Base-by-base conservation (phyloP, 2,797 vertebrate species). In the Melanotaenia maccullochi region DNA sequence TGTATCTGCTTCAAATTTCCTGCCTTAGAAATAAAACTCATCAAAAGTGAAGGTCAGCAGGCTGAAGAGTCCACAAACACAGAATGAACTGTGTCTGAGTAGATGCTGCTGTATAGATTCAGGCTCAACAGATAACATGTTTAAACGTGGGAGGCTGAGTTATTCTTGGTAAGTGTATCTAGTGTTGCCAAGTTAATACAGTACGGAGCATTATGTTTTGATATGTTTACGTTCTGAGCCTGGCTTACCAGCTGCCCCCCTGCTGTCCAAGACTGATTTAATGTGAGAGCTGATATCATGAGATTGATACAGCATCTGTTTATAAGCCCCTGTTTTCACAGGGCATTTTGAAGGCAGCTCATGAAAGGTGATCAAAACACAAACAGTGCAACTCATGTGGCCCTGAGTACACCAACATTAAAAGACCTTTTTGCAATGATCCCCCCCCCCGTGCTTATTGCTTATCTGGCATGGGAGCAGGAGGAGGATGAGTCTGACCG, bases 41-140 rank as follows among this genome's bases (percentile, higher is more conserved):
- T 83, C 82, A 82, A 67, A 76, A 76, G 75, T 71, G 81, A 90
- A 90, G 84, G 83, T 91, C 87, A 82, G 40, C 14, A 57, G 65
- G 49, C 71, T 55, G 64, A 84, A 71, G 68, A 32, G 28, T 79
- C 51, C 47, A 65, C 59, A 76, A 57, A 82, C 56, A 62, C 60
- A 61, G 25, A 68, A 22, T 35, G 65, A 42, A 75, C 64, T 73
- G 61, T 49, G 54, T 79, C 47, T 38, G 66, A 71, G 65, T 69
- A n/a, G 76, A 57, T 28, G 78, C 70, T 76, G 56, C 40, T 42
- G 30, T 4, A 7, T 32, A n/a, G 24, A 73, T 20, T 51, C 55
- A 62, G 3, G 14, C 13, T 66, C 68, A 72, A 33, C 28, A 56
- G 68, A 9, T 7, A 16, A 40, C 22, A 12, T 9, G 28, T 18